Conservation (phyloP, 2,888 invertebrate species). For the Globia sparganii region DNA sequence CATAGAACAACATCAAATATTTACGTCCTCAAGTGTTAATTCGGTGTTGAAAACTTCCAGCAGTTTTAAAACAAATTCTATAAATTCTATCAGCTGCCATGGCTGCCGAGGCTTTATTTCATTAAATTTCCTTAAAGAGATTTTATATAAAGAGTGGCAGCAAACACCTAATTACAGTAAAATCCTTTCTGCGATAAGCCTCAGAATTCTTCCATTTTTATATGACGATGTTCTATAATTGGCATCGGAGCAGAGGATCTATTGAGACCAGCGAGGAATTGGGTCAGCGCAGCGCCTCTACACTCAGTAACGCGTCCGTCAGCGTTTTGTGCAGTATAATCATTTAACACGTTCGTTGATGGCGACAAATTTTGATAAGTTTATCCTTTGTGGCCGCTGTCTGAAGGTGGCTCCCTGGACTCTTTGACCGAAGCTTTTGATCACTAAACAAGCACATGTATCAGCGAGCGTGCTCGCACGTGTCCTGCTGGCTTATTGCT, state of each 20-base stretch:
- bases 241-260: slow-evolving; percentile 49
- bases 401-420: neutral
- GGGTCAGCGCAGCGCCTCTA: slow-evolving; percentile 45
- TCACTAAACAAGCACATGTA: neutral
- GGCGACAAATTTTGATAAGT: slow-evolving; percentile 1
- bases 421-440: neutral
- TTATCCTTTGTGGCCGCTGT: neutral
- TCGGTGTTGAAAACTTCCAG: neutral
- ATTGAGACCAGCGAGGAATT: slow-evolving; percentile 48
- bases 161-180: slow-evolving; percentile 10
- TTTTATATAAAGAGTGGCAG: slow-evolving; percentile 9
- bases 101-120: slow-evolving; percentile 8
- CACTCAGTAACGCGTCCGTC: slow-evolving; percentile 41
- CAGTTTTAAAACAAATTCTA: slow-evolving; percentile 3
- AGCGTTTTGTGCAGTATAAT: slow-evolving; percentile 47
- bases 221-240: slow-evolving; percentile 44
- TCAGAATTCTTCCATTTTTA: slow-evolving; percentile 22
- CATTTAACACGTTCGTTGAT: slow-evolving; percentile 31
- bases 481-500: neutral
- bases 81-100: neutral
- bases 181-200: neutral
- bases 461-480: neutral
- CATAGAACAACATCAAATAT: neutral
- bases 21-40: neutral
- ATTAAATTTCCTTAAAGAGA: neutral